phyloP scores from a whole-genome alignment of 2,888 invertebrate genomes.

The Heteropelma amictum region DNA sequence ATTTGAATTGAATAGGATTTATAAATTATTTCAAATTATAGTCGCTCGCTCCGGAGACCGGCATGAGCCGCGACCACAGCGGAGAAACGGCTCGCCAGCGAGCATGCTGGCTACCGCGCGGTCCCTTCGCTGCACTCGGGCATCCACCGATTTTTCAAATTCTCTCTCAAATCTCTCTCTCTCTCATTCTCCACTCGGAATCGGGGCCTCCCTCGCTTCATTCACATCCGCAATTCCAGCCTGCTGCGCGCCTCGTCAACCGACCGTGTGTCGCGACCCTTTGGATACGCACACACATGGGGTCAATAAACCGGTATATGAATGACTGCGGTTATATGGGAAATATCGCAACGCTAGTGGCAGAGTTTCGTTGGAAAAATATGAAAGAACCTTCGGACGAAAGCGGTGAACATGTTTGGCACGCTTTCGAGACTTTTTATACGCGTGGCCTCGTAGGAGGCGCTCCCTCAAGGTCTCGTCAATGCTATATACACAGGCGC shows the following conservation, averaged over 20 bases:
- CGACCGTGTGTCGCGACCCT: too few relatives aligned
- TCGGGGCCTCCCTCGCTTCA: neutral
- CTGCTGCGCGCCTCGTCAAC: neutral
- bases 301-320: too few relatives aligned
- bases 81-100: conserved; percentile 62
- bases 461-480: too few relatives aligned
- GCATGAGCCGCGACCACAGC: conserved; percentile 67
- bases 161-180: neutral
- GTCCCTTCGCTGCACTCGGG: conserved; percentile 44
- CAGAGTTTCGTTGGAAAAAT: too few relatives aligned
- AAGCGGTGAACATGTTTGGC: too few relatives aligned
- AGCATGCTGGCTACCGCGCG: conserved; percentile 43
- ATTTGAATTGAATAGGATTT: conserved; percentile 79
- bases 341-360: too few relatives aligned
- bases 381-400: too few relatives aligned
- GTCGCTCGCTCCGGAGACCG: conserved; percentile 73
- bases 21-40: conserved; percentile 78
- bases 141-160: conserved; percentile 37
- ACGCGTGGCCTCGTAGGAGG: too few relatives aligned
- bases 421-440: too few relatives aligned
- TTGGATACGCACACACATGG: too few relatives aligned
- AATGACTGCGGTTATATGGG: too few relatives aligned
- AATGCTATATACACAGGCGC: too few relatives aligned
- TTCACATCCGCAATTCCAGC: neutral
- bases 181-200: neutral